Evolutionary conservation across 1,140 invertebrate genomes (phyloP).

Genomic region (Kradibia gibbosae): DNA sequence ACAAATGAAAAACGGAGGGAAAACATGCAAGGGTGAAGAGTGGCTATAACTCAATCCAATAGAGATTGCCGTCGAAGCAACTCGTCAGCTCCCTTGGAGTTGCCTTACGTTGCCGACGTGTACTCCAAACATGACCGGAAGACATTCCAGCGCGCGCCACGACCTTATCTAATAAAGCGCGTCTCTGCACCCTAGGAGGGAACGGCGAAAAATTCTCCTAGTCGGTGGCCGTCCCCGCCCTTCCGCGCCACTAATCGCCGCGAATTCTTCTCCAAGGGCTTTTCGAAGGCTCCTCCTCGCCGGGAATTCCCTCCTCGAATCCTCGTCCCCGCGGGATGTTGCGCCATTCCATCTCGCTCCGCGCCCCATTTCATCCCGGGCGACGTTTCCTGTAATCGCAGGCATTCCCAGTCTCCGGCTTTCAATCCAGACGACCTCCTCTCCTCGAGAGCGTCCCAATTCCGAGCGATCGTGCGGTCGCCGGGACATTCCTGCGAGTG

Average conservation of each 20-base stretch:
- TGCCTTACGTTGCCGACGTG: background rate
- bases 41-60: conserved; percentile 49
- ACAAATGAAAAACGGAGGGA: background rate
- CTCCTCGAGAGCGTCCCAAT: conserved; percentile 24
- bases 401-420: conserved; percentile 25
- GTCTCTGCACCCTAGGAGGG: background rate
- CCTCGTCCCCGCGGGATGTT: conserved; percentile 21
- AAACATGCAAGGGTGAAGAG: background rate
- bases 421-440: no score
- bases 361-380: background rate
- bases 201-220: conserved; percentile 17
- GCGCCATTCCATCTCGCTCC: background rate
- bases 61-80: conserved; percentile 26
- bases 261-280: conserved; percentile 14
- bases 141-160: conserved; percentile 31
- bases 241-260: background rate
- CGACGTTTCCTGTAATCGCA: background rate
- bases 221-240: background rate
- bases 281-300: conserved; percentile 10
- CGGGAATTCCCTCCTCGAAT: conserved; percentile 35
- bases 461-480: conserved; percentile 14
- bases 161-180: conserved; percentile 48
- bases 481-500: background rate
- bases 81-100: conserved; percentile 31
- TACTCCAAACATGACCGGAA: conserved; percentile 16